These are phyloP conservation scores for Lepeophtheirus nordmannii DNA, from an alignment of 2,888 invertebrate genomes.

Conservation along the genomic window DNA sequence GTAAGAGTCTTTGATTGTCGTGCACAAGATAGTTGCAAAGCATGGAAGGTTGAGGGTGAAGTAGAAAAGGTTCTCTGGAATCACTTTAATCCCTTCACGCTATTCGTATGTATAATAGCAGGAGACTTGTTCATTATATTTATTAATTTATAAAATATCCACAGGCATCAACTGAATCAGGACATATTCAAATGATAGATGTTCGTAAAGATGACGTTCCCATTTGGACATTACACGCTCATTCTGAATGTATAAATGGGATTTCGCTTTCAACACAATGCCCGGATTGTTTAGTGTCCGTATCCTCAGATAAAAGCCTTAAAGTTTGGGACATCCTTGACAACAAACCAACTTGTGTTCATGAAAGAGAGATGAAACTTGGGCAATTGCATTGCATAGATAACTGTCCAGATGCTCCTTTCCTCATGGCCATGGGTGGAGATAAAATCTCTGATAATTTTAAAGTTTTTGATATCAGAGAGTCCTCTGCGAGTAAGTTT, in stretches of 20 bases:
- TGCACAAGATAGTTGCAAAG: constrained; percentile 42
- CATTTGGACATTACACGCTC: constrained; percentile 57
- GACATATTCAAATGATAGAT: constrained; percentile 56
- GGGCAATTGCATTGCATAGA: constrained; percentile 45
- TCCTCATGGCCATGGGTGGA: constrained; percentile 65
- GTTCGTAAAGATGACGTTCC: constrained; percentile 46
- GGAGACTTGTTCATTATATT: not conserved
- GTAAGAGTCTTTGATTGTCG: constrained; percentile 70
- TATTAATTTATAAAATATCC: not conserved
- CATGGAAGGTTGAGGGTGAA: constrained; percentile 61
- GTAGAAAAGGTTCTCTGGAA: constrained; percentile 78
- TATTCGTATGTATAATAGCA: constrained; percentile 48
- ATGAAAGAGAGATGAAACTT: constrained; percentile 46
- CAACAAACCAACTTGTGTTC: constrained; percentile 34
- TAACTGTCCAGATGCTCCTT: constrained; percentile 63
- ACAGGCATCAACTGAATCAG: constrained; percentile 40
- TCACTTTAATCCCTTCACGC: constrained; percentile 56
- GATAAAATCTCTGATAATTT: constrained; percentile 62
- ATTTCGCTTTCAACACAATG: constrained; percentile 27
- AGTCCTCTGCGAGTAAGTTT: constrained; percentile 43
- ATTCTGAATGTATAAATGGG: constrained; percentile 69
- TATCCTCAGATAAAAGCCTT: constrained; percentile 48
- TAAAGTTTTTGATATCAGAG: constrained; percentile 48
- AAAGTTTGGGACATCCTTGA: constrained; percentile 61
- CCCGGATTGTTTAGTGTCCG: constrained; percentile 25